Evolutionary conservation across 2,797 vertebrate species (phyloP), one percentile per base, ranked within the genome.

Genomic region (Neoniphon sammara): DNA sequence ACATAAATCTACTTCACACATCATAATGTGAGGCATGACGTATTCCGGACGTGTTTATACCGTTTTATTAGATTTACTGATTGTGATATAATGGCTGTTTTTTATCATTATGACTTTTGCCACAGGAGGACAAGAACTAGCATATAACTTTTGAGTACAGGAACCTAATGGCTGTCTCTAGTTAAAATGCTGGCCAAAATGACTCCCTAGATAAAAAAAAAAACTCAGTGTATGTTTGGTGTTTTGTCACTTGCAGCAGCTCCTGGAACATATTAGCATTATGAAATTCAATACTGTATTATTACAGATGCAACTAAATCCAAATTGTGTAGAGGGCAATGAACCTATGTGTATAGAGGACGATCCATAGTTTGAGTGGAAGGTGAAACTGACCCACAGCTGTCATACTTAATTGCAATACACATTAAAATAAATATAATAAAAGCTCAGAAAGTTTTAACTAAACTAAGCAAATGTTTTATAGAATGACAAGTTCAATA

Each of bases 391-490:
- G 67, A 76, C 73, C 14, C 12, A 15, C 42, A 44, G 12, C 42
- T 44, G 15, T 44, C 42, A 15, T 17, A 46, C 1, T 46, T 2
- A 42, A 42, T 12, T 42, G 14, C 5, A 46, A 46, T 46, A 46
- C 44, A 46, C 14, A 46, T 17, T 46, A 17, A 46, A 17, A 46
- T 4, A 44, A 44, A 44, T 44, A 6, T 5, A 46, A 46, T 42
- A 8, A 36, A 36, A 36, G 34, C 25, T 27, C 25, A 34, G 7
- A 54, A 70, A 77, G 66, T 79, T 80, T 85, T 77, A 78, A 85
- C 82, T 81, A 73, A 46, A 79, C 77, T 75, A 36, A 39, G 11
- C 12, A 77, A 84, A 71, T 60, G 15, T 18, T 64, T 86, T 82
- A 64, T 2, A 5, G 77, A 77, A 74, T 73, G 66, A 76, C 63